These are phyloP conservation scores for Apotomis betuletana DNA, from an alignment of 2,888 invertebrate genomes.

Conservation along the genomic window DNA sequence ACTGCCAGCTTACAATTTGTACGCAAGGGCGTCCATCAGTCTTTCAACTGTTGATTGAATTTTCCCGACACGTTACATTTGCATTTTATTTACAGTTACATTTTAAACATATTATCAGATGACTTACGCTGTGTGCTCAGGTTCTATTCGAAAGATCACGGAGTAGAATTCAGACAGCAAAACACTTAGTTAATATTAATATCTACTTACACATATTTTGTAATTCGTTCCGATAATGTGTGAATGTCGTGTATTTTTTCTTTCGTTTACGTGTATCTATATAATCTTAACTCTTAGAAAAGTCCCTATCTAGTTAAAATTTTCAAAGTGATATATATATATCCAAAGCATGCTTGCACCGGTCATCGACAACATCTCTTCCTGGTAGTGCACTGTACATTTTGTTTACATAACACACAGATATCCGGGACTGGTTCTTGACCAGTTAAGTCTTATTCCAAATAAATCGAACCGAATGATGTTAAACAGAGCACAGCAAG, in stretches of 20 bases:
- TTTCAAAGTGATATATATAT: slow-evolving; percentile 44
- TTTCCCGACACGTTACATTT: background rate
- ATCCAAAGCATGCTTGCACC: slow-evolving; percentile 49
- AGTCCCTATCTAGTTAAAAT: background rate
- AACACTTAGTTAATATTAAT: too few species aligned
- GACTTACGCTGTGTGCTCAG: too few species aligned
- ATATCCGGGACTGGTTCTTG: slow-evolving; percentile 55
- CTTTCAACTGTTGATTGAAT: slow-evolving; percentile 26
- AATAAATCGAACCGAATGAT: slow-evolving; percentile 51
- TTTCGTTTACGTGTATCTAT: too few species aligned
- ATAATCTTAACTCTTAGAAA: background rate
- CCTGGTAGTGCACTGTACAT: slow-evolving; percentile 49
- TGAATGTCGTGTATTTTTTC: too few species aligned
- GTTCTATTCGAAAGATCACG: too few species aligned
- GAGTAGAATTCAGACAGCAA: too few species aligned
- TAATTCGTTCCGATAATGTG: too few species aligned
- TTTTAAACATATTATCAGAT: too few species aligned
- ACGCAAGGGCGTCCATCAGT: slow-evolving; percentile 25
- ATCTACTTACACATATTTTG: too few species aligned
- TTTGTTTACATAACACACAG: slow-evolving; percentile 56
- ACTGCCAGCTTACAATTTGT: slow-evolving; percentile 35
- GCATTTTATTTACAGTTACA: too few species aligned
- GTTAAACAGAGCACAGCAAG: slow-evolving; percentile 50
- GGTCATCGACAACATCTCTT: slow-evolving; percentile 43
- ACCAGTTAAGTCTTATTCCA: slow-evolving; percentile 50